Conservation (phyloP, 2,888 invertebrate species). For the Petrolisthes cinctipes region DNA sequence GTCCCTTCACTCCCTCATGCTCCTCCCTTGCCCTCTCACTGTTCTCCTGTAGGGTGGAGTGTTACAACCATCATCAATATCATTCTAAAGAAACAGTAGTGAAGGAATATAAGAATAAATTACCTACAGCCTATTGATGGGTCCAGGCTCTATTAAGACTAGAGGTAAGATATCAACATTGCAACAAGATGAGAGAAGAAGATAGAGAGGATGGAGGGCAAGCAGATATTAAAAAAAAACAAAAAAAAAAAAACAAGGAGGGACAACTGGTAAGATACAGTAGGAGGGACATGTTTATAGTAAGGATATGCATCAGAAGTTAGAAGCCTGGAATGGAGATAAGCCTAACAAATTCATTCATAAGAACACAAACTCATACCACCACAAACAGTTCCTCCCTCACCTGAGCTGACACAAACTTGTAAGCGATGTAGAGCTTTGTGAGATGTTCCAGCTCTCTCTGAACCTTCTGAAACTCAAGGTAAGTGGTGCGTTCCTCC, state of each 20-base stretch:
- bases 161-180: too few relatives aligned
- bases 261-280: not conserved
- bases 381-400: conserved; percentile 21
- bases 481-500: conserved; percentile 84
- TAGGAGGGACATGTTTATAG: not conserved
- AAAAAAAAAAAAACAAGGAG: not conserved
- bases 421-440: conserved; percentile 81
- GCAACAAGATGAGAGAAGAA: too few relatives aligned
- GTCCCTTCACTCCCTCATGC: conserved; percentile 45
- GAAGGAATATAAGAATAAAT: too few relatives aligned
- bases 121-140: too few relatives aligned
- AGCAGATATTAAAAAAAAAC: not conserved
- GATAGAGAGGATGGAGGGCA: not conserved
- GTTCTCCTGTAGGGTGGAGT: conserved; percentile 33
- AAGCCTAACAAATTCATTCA: not conserved
- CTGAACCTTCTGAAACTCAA: conserved; percentile 87
- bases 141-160: too few relatives aligned
- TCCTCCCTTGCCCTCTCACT: conserved; percentile 55
- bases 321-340: not conserved
- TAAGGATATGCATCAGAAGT: not conserved
- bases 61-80: not conserved
- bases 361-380: not conserved
- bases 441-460: conserved; percentile 86
- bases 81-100: not conserved
- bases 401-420: conserved; percentile 75